phyloP scores from a whole-genome alignment of 2,797 vertebrate species.

The Hypotaenidia okinawae region DNA sequence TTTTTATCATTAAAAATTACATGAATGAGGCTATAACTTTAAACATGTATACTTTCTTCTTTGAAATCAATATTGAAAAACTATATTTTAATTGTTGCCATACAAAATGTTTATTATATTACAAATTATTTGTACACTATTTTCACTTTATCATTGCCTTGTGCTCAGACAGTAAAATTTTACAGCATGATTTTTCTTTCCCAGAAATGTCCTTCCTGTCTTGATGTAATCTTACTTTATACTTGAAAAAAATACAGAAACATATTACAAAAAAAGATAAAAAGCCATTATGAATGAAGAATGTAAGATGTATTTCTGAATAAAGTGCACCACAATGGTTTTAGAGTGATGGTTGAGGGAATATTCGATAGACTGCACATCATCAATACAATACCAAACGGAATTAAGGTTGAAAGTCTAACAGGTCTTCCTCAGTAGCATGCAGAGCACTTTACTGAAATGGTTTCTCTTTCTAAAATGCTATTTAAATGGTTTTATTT shows the following conservation, averaged over 20 bases:
- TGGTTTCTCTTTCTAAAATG: background rate
- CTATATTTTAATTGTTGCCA: constrained; percentile 46
- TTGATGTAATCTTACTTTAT: constrained; percentile 13
- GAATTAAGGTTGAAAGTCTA: constrained; percentile 17
- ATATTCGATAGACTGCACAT: background rate
- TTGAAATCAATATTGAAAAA: constrained; percentile 65
- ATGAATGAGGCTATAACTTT: background rate
- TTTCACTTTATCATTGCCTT: constrained; percentile 62
- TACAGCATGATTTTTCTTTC: constrained; percentile 55
- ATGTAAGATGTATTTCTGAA: constrained; percentile 11
- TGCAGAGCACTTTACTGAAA: constrained; percentile 21
- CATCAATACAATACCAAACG: background rate
- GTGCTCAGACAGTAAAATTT: constrained; percentile 67
- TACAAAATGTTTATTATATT: constrained; percentile 77
- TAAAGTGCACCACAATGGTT: constrained; percentile 52
- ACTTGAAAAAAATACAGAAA: constrained; percentile 20
- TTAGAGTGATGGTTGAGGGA: background rate
- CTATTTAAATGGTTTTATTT: background rate
- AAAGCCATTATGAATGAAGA: constrained; percentile 36
- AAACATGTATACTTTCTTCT: background rate
- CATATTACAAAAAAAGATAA: constrained; percentile 43
- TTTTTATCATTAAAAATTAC: background rate
- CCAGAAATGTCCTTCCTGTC: constrained; percentile 46
- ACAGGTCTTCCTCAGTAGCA: constrained; percentile 11
- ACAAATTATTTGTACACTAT: constrained; percentile 71